These are phyloP conservation scores for Formica selysi DNA, from an alignment of 1,140 invertebrate species.

Conservation along the genomic window DNA sequence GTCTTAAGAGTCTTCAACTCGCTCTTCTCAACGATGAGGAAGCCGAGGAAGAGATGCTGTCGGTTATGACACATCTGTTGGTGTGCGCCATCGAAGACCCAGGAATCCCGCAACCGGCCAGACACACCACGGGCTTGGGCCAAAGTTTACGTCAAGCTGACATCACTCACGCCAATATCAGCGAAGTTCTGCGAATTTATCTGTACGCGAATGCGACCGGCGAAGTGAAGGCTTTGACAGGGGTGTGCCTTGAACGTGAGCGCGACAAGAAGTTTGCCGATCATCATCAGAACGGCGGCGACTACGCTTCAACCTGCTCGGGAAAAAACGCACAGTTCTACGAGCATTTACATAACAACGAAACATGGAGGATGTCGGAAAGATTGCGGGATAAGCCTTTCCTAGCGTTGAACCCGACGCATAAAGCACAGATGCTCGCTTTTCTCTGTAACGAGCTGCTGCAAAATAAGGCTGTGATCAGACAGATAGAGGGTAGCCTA, in stretches of 20 bases:
- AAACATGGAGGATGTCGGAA: conserved; percentile 92
- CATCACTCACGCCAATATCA: conserved; percentile 96
- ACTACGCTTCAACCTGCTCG: conserved; percentile 87
- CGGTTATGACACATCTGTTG: conserved; percentile 95
- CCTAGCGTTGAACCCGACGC: conserved; percentile 93
- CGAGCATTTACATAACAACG: conserved; percentile 91
- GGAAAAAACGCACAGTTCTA: conserved; percentile 93
- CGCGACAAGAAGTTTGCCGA: conserved; percentile 92
- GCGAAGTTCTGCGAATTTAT: conserved; percentile 96
- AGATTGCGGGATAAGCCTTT: conserved; percentile 93
- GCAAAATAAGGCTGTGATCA: conserved; percentile 95
- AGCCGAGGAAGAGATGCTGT: conserved; percentile 95
- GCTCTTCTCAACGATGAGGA: conserved; percentile 94
- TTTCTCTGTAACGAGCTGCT: conserved; percentile 97
- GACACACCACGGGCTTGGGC: conserved; percentile 94
- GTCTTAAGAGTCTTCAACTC: conserved; percentile 94
- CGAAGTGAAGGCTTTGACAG: conserved; percentile 93
- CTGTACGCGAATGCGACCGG: conserved; percentile 94
- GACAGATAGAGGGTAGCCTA: conserved; percentile 92
- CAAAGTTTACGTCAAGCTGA: conserved; percentile 97
- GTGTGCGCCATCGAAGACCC: conserved; percentile 98
- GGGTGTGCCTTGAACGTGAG: conserved; percentile 92
- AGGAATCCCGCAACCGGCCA: conserved; percentile 95
- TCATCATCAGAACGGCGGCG: conserved; percentile 92
- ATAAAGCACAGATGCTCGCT: conserved; percentile 95